These are phyloP conservation scores for Selenia dentaria DNA, from an alignment of 2,888 invertebrate species.

Conservation along the genomic window DNA sequence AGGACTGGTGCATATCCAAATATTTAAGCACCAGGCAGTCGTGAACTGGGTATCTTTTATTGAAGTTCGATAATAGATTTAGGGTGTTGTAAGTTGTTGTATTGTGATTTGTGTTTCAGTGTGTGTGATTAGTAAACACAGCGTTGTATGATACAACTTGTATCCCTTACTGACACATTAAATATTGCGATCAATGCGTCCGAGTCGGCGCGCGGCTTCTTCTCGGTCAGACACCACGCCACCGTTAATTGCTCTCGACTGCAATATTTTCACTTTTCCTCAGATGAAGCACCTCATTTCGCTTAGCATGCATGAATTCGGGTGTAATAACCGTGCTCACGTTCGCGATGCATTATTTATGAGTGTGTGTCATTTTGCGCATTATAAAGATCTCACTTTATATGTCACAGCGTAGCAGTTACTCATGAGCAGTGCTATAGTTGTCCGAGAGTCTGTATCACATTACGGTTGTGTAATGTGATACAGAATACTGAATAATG, in stretches of 20 bases:
- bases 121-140: too few species aligned
- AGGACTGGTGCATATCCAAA: too few species aligned
- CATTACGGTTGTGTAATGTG: slow-evolving; percentile 15
- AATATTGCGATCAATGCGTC: background rate
- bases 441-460: too few species aligned
- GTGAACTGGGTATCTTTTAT: too few species aligned
- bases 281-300: slow-evolving; percentile 42
- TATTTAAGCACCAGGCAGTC: too few species aligned
- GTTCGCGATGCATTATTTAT: slow-evolving; percentile 64
- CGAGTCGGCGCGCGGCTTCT: slow-evolving; percentile 1
- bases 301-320: slow-evolving; percentile 65
- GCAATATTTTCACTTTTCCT: slow-evolving; percentile 53
- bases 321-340: slow-evolving; percentile 69
- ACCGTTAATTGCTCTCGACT: slow-evolving; percentile 20
- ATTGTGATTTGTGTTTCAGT: too few species aligned
- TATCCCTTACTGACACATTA: too few species aligned
- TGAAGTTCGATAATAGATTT: too few species aligned
- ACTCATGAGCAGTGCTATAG: slow-evolving; percentile 8
- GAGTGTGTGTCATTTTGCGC: slow-evolving; percentile 34
- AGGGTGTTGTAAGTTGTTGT: too few species aligned
- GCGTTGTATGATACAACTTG: too few species aligned
- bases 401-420: slow-evolving; percentile 20
- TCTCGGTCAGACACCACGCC: slow-evolving; percentile 12
- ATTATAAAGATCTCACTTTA: slow-evolving; percentile 29
- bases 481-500: too few species aligned